Conservation (phyloP, 2,113 vertebrate genomes). For the Enhydra lutris region DNA sequence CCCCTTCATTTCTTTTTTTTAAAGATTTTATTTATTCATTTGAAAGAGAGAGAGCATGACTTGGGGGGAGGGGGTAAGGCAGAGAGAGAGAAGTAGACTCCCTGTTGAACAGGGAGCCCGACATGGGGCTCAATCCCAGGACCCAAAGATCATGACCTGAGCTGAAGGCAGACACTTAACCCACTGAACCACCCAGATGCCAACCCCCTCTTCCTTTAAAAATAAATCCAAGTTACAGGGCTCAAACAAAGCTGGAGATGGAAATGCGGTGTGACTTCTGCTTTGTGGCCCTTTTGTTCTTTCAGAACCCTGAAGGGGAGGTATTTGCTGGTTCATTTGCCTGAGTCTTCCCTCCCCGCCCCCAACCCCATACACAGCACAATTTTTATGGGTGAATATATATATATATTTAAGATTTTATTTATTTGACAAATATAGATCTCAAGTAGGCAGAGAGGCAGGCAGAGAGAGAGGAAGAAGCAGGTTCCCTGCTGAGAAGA, state of each 20-base stretch:
- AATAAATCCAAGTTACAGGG: not conserved
- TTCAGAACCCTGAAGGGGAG: not conserved
- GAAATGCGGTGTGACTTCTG: not conserved
- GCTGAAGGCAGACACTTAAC: not conserved
- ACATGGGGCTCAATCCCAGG: not conserved
- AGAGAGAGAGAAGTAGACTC: not conserved
- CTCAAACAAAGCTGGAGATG: not conserved
- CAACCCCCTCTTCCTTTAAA: not conserved
- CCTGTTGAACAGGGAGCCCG: not conserved
- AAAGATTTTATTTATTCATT: too few relatives aligned
- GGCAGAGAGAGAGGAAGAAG: too few relatives aligned
- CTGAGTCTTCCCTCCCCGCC: not conserved
- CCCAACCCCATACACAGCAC: not conserved
- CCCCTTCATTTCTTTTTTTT: too few relatives aligned
- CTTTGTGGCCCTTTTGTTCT: not conserved
- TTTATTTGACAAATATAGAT: too few relatives aligned
- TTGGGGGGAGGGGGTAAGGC: too few relatives aligned
- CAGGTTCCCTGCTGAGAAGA: too few relatives aligned
- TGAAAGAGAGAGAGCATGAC: not conserved
- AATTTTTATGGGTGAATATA: not conserved
- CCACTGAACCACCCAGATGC: not conserved
- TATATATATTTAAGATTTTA: too few relatives aligned
- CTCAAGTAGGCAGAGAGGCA: too few relatives aligned
- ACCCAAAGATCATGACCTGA: not conserved
- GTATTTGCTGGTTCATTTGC: not conserved